phyloP scores from a whole-genome alignment of 30 jellyfish, hydroid and myxozoan genomes.

The Phacellophora camtschatica region DNA sequence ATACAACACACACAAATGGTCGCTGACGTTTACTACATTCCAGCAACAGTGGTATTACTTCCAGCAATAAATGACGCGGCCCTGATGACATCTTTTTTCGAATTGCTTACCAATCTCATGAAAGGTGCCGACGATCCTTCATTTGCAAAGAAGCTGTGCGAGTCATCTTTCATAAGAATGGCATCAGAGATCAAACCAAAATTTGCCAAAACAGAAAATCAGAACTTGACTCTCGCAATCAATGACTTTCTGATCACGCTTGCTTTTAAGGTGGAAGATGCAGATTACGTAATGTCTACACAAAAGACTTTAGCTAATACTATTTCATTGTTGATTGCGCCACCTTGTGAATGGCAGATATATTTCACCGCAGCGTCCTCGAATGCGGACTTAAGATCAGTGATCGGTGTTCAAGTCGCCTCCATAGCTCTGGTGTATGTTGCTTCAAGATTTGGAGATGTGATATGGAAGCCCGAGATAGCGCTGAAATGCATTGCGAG shows the following conservation, averaged over 20 bases:
- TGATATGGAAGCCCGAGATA: conserved; percentile 25
- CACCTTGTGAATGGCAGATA: conserved; percentile 70
- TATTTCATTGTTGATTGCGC: conserved; percentile 4
- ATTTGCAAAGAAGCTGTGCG: conserved; percentile 68
- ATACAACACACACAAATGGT: background rate
- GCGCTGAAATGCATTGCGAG: background rate
- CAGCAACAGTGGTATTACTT: conserved; percentile 59
- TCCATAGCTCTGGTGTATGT: conserved; percentile 28
- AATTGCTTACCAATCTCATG: conserved; percentile 37
- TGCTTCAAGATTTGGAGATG: conserved; percentile 37
- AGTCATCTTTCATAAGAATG: conserved; percentile 64
- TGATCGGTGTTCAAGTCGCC: conserved; percentile 16
- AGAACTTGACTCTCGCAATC: background rate
- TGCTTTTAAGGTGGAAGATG: conserved; percentile 35
- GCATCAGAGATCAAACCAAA: conserved; percentile 54
- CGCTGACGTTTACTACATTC: conserved; percentile 51
- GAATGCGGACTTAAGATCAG: background rate
- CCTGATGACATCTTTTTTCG: conserved; percentile 24
- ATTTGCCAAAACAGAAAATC: background rate
- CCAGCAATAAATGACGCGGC: conserved; percentile 7
- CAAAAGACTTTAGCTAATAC: background rate
- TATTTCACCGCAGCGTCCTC: conserved; percentile 26
- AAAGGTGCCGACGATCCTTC: background rate
- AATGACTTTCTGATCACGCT: conserved; percentile 28
- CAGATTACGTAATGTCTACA: background rate